phyloP scores from a whole-genome alignment of 2,113 vertebrate genomes.

The Willisornis vidua region DNA sequence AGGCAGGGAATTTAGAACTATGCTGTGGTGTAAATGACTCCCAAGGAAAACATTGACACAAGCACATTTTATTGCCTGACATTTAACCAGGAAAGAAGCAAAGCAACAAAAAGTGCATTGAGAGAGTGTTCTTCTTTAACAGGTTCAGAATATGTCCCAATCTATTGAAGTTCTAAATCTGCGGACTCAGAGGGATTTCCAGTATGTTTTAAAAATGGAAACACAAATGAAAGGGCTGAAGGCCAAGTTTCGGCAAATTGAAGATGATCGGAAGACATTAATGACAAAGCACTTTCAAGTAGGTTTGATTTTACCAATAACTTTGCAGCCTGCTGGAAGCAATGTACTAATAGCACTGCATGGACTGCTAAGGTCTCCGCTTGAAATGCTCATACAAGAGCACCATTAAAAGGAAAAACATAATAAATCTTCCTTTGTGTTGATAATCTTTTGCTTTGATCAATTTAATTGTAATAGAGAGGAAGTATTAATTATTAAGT shows the following conservation, averaged over 20 bases:
- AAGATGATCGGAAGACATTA: conserved; percentile 94
- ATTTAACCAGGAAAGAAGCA: neutral
- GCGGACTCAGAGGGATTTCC: conserved; percentile 97
- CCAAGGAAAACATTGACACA: neutral
- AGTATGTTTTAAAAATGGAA: conserved; percentile 99
- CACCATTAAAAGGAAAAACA: neutral
- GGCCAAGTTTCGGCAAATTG: conserved; percentile 94
- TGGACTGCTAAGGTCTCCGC: neutral
- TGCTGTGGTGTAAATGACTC: neutral
- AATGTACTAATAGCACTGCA: neutral
- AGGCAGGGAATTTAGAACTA: neutral
- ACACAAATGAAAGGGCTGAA: conserved; percentile 97
- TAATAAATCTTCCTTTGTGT: neutral
- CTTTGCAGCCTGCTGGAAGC: neutral
- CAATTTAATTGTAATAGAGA: neutral
- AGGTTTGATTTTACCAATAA: conserved; percentile 41
- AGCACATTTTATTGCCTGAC: neutral
- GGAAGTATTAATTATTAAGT: conserved; percentile 37
- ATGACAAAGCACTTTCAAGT: conserved; percentile 97
- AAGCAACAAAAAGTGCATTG: conserved; percentile 1
- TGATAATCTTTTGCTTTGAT: neutral
- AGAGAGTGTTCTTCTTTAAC: conserved; percentile 45
- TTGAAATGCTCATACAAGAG: neutral
- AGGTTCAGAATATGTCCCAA: conserved; percentile 99
- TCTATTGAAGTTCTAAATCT: conserved; percentile 98